Percentiles rank a stretch among this genome's conserved stretches.
Evolutionary conservation across 2,797 vertebrate genomes (phyloP).

Genomic region (Rhynchotus rufescens): DNA sequence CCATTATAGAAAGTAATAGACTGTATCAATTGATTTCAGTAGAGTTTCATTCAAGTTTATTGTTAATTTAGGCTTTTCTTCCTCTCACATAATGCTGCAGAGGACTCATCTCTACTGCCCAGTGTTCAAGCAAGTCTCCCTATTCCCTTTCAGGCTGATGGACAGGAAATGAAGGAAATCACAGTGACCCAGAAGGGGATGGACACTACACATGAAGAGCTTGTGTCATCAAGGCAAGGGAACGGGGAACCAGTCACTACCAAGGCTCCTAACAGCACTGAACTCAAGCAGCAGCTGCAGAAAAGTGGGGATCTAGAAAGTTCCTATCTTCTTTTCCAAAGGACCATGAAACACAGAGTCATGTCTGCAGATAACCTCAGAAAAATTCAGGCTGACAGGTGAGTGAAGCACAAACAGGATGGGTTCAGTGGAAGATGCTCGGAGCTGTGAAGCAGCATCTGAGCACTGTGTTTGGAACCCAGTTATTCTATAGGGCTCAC

Average conservation of each 20-base stretch:
- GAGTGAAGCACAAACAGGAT: background rate
- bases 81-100: background rate
- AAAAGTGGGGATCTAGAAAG: slow-evolving; percentile 29
- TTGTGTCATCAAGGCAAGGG: background rate
- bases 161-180: slow-evolving; percentile 40
- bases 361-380: slow-evolving; percentile 60
- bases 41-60: background rate
- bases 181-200: slow-evolving; percentile 1
- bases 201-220: background rate
- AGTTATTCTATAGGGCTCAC: background rate
- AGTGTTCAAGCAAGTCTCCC: background rate
- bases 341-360: slow-evolving; percentile 26
- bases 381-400: slow-evolving; percentile 82
- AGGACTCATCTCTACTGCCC: background rate
- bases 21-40: background rate
- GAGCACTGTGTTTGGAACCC: background rate
- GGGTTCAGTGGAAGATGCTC: background rate
- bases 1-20: background rate
- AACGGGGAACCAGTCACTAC: background rate
- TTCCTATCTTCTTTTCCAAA: slow-evolving; percentile 15
- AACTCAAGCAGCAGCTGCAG: slow-evolving; percentile 8
- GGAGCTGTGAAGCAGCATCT: background rate
- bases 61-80: background rate
- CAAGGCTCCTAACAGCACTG: background rate
- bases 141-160: slow-evolving; percentile 44